Percentiles rank a stretch among this genome's conserved stretches.
phyloP scores from a whole-genome alignment of 64 coral and sea anemone genomes.

The Montipora capricornis region DNA sequence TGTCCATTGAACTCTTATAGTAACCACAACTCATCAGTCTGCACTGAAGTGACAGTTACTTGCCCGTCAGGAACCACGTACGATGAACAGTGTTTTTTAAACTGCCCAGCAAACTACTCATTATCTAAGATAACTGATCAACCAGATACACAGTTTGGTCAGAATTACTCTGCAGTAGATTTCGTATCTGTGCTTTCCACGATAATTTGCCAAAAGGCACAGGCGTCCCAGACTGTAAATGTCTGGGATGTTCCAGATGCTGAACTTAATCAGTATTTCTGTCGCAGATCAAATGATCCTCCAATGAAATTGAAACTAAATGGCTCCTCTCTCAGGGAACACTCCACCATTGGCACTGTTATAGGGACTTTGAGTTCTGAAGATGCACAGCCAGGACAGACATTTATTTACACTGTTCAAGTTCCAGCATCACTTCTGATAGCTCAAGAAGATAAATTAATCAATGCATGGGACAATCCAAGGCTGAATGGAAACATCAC shows the following conservation, averaged over 20 bases:
- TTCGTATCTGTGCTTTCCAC: slow-evolving; percentile 64
- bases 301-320: slow-evolving; percentile 49
- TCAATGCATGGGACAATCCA: slow-evolving; percentile 81
- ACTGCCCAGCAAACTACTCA: slow-evolving; percentile 59
- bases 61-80: slow-evolving; percentile 77
- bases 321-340: slow-evolving; percentile 58
- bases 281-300: slow-evolving; percentile 85
- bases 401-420: slow-evolving; percentile 79
- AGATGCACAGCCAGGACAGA: slow-evolving; percentile 75
- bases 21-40: slow-evolving; percentile 74
- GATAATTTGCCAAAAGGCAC: slow-evolving; percentile 41
- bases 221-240: background rate
- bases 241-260: slow-evolving; percentile 1
- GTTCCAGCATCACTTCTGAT: slow-evolving; percentile 32
- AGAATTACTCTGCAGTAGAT: slow-evolving; percentile 62
- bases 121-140: slow-evolving; percentile 76
- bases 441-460: slow-evolving; percentile 57
- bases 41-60: slow-evolving; percentile 16
- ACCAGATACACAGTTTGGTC: slow-evolving; percentile 67
- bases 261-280: slow-evolving; percentile 48
- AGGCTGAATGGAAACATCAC: slow-evolving; percentile 75
- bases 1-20: slow-evolving; percentile 77
- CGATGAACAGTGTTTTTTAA: slow-evolving; percentile 60
- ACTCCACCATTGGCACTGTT: slow-evolving; percentile 62
- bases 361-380: slow-evolving; percentile 69